Percentiles rank a stretch among this genome's conserved stretches.
These are phyloP conservation scores for Mayetiola destructor DNA, from an alignment of 2,888 invertebrate species.

Conservation along the genomic window DNA sequence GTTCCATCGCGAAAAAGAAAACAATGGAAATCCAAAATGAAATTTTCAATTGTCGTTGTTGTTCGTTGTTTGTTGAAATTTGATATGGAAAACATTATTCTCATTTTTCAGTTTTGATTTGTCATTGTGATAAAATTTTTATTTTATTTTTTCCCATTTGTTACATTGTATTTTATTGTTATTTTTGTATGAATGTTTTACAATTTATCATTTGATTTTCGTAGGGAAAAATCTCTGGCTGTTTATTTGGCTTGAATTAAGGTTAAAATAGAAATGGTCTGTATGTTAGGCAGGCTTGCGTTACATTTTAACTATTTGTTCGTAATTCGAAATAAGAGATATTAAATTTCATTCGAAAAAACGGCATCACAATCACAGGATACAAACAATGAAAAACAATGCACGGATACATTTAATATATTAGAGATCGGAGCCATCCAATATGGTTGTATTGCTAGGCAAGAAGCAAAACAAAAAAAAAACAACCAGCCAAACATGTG, in stretches of 20 bases:
- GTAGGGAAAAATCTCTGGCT: too few relatives aligned
- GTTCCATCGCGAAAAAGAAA: too few relatives aligned
- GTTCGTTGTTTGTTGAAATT: neutral
- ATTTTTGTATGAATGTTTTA: too few relatives aligned
- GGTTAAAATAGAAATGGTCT: too few relatives aligned
- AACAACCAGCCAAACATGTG: neutral
- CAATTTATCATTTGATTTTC: too few relatives aligned
- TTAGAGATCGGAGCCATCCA: too few relatives aligned
- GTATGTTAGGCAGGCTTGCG: too few relatives aligned
- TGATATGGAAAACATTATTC: neutral
- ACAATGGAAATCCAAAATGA: neutral
- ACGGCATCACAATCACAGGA: conserved; percentile 4
- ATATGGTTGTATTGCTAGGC: too few relatives aligned
- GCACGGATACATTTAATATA: conserved; percentile 7
- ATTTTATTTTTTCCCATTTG: conserved; percentile 2
- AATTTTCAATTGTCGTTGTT: neutral
- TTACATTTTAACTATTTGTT: conserved; percentile 4
- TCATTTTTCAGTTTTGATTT: conserved; percentile 9
- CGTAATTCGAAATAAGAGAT: neutral
- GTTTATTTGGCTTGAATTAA: too few relatives aligned
- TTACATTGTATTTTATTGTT: too few relatives aligned
- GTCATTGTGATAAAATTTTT: conserved; percentile 12
- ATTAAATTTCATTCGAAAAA: conserved; percentile 1
- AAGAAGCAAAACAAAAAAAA: neutral
- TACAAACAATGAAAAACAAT: conserved; percentile 11